Evolutionary conservation across 2,888 invertebrate species (phyloP), one percentile per base, ranked within the genome.

Genomic region (Maniola hyperantus): DNA sequence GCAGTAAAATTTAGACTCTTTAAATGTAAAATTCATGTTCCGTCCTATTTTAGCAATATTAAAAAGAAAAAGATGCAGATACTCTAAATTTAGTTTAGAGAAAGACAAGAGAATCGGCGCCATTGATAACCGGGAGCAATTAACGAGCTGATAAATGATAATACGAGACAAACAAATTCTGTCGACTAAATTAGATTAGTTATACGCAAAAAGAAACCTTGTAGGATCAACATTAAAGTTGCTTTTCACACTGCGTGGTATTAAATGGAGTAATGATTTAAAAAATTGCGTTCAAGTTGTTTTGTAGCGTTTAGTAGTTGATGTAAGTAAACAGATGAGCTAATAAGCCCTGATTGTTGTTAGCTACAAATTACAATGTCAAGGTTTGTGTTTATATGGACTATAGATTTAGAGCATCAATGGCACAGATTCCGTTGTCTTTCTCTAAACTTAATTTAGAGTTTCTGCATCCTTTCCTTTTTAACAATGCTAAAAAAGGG

Each of bases 151-250:
- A 75, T 73, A 80, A 82, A 75, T 72, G 74, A 72, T 87, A 84
- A 80, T 71, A 48, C 46, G 68, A 77, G 74, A 80, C 80, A 85
- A 81, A 85, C 76, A 78, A 73, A 64, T 64, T 69, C 75, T 76
- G 73, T 73, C 65, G 76, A 71, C 71, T 76, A 75, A 78, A 73
- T 69, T 71, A 71, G 72, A 55, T 36, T 64, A 51, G 10, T 26
- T 34, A 5, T 34, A 10, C 26, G 15, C 11, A 33, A 57, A 65
- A 64, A 42, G 46, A 1, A 46, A 44, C 46, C 58, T 18, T 65
- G 5, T 46, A 2, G 0, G 5, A 0, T 10, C 42, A 6, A 0
- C 7, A 5, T 44, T 64, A 67, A 50, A 50, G 39, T 62, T 46
- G 53, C 48, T 51, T 58, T 67, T 67, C 13, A 36, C n/a, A 46